phyloP scores from a whole-genome alignment of 2,888 invertebrate genomes.

The Xylota sylvarum region DNA sequence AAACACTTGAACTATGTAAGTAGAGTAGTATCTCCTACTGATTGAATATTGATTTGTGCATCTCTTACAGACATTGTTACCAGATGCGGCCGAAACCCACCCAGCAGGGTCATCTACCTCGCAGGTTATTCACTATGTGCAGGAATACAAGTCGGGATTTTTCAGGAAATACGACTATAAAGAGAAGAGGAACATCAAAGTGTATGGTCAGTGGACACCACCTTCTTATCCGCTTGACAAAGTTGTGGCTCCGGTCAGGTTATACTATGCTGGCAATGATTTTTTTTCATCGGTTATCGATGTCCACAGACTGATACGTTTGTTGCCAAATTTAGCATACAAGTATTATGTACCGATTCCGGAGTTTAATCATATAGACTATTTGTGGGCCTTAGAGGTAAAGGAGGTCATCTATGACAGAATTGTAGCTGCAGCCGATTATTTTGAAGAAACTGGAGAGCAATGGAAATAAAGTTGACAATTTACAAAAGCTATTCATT shows the following conservation, averaged over 20 bases:
- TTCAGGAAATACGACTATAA: constrained; percentile 88
- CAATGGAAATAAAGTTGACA: constrained; percentile 1
- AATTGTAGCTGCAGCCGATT: constrained; percentile 78
- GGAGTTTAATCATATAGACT: constrained; percentile 89
- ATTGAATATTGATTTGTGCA: constrained; percentile 86
- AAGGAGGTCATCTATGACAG: constrained; percentile 87
- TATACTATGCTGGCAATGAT: constrained; percentile 89
- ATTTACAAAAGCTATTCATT: too few species aligned
- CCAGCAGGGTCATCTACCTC: constrained; percentile 90
- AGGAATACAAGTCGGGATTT: constrained; percentile 86
- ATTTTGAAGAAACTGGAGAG: constrained; percentile 53
- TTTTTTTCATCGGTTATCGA: constrained; percentile 87
- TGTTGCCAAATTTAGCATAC: constrained; percentile 86
- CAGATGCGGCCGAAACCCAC: constrained; percentile 88
- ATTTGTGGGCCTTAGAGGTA: constrained; percentile 88
- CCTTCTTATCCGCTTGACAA: constrained; percentile 87
- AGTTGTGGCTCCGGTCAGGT: constrained; percentile 87
- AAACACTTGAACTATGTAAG: constrained; percentile 82
- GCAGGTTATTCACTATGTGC: constrained; percentile 90
- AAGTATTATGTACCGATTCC: constrained; percentile 85
- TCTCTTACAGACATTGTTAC: constrained; percentile 87
- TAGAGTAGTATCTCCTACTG: constrained; percentile 84
- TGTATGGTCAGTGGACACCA: constrained; percentile 86
- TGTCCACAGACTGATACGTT: constrained; percentile 84
- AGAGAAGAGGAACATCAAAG: constrained; percentile 85